Base-by-base conservation (phyloP, 64 coral and sea anemone genomes). In the Exaiptasia diaphana region DNA sequence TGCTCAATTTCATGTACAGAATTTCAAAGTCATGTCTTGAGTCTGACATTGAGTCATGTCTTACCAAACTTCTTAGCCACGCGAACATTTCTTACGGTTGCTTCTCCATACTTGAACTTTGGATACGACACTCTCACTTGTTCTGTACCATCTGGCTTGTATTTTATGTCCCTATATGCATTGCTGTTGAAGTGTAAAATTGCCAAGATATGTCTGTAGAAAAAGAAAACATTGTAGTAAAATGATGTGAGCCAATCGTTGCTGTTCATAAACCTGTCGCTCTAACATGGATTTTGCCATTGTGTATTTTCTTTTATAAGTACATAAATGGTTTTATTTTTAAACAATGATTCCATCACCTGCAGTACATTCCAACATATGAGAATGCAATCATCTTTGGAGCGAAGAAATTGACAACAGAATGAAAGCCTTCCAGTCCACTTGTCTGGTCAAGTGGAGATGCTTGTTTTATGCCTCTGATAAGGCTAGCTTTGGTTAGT, bases 341-440 rank as follows among this genome's bases (percentile, higher is more conserved):
- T n/a, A n/a, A n/a, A n/a, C n/a, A n/a, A n/a, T n/a, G n/a, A n/a
- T n/a, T n/a, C n/a, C n/a, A n/a, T 21, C 46, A 76, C 73, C 73
- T 76, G 73, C 43, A 12, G 12, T 36, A 38, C 14, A 76, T 23
- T 24, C 73, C 41, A 50, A 76, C 11, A 53, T 76, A 76, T 7
- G 73, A 76, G 46, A 50, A 76, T 20, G 41, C 41, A 28, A 76
- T 28, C 73, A 76, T 76, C 25, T 76, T 76, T 24, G 73, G 73
- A 18, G 73, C 40, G 29, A 76, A 76, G 12, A 50, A 44, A 34
- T 76, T 76, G 9, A 76, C 40, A 20, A 76, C 73, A 53, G 73
- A 76, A 20, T 76, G 73, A 7, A 49, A 49, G 18, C 7, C 50
- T 54, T 54, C 50, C 50, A 54, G 24, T 20, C 50, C 50, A 54